Conservation (phyloP, 2,888 invertebrate genomes). For the Pollenia griseotomentosa region DNA sequence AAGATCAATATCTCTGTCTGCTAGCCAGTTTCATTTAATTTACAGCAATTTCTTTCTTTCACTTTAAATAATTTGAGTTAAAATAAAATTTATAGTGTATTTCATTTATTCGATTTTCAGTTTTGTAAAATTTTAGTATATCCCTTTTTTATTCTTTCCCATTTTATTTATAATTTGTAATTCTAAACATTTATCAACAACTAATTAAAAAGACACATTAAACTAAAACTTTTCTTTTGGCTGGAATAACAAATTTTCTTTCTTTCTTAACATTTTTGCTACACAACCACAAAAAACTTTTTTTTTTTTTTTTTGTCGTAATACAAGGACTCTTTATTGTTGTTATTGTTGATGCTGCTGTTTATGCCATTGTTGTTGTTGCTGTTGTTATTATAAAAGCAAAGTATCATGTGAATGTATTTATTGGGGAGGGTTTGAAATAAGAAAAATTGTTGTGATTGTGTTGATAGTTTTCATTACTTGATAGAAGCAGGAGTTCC, state of each 20-base stretch:
- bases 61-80: not conserved
- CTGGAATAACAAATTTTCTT: slow-evolving; percentile 66
- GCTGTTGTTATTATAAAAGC: slow-evolving; percentile 16
- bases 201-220: slow-evolving; percentile 74
- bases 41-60: too few species aligned
- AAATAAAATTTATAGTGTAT: slow-evolving; percentile 2
- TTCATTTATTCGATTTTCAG: slow-evolving; percentile 6
- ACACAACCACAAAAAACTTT: slow-evolving; percentile 62
- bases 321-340: slow-evolving; percentile 1
- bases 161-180: slow-evolving; percentile 65
- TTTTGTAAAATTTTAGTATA: slow-evolving; percentile 10
- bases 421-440: not conserved
- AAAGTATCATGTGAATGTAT: slow-evolving; percentile 46
- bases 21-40: too few species aligned
- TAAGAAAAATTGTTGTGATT: slow-evolving; percentile 5
- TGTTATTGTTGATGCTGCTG: slow-evolving; percentile 17
- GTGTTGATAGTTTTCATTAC: slow-evolving; percentile 51
- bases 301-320: not conserved
- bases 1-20: too few species aligned
- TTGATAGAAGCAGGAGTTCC: slow-evolving; percentile 19
- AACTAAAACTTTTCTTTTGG: slow-evolving; percentile 68
- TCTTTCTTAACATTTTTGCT: slow-evolving; percentile 37
- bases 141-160: not conserved
- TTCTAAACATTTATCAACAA: slow-evolving; percentile 72
- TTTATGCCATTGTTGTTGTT: not conserved